Base-by-base conservation (phyloP, 2,113 vertebrate genomes). In the Periophthalmus modestus region DNA sequence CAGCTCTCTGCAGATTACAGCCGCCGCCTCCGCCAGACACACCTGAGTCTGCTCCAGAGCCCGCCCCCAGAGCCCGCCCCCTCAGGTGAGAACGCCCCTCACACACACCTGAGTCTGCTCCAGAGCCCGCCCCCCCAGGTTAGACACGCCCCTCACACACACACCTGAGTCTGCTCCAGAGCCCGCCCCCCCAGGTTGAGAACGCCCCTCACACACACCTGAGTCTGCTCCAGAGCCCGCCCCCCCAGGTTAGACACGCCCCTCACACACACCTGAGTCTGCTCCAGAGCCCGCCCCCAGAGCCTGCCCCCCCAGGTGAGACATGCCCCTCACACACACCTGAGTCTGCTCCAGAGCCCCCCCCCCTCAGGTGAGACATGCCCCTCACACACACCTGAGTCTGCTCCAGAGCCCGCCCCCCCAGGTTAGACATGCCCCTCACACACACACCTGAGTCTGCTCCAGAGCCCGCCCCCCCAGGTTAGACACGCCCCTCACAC, bases 1-100 rank as follows among this genome's bases (percentile, higher is more conserved):
- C 95, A 97, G 91, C 96, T 99, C 82, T 98, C 98, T 43, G 92
- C 95, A 2, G 98, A 99, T 5, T 99, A 99, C 0, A 97, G 95
- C 83, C 96, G 95, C 39, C 94, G 98, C 70, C 95, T 98, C 78
- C 93, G 95, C 12, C 95, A 97, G 82, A 93, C 95, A 48, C 97
- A 99, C 90, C 93, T 96, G 54, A 91, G 90, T 75, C 92, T 99
- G 74, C 94, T 99, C 80, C 96, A 96, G 85, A 80, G 71, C 73
- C 79, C 79, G 10, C 54, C 88, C 67, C 70, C 77, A 88, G 58
- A 23, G 23, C 28, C 28, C 28, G 28, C 28, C 28, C 58, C 58
- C 94, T 79, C 94, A 95, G 85, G 91, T 94, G n/a, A 90, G 87
- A 28, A 90, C 95, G 70, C 93, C 96, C 1, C n/a, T 55, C 23